Base-by-base conservation (phyloP, 2,113 vertebrate species). In the Bubo bubo region DNA sequence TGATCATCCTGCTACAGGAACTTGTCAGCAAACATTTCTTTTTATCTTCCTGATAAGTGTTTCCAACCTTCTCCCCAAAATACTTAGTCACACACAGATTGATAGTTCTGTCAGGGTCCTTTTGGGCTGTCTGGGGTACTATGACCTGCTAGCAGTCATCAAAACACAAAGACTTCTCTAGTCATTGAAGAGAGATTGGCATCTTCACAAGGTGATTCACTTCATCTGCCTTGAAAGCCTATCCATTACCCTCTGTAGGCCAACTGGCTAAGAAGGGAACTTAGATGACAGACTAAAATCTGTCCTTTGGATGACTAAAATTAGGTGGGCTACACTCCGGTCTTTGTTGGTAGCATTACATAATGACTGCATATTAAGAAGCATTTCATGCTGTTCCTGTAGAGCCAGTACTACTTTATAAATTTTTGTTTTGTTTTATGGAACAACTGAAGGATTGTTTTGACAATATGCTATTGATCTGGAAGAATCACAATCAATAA, bases 401-500 rank as follows among this genome's bases (percentile, higher is more conserved):
- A 70, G 19, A 91, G 22, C 12, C 45, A 70, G 75, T 73, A 60
- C 21, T 67, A 37, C 24, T 84, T 93, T 75, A 90, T 93, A 39
- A 94, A 14, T 62, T 79, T 95, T 47, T 53, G 14, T 74, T 95
- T 64, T 90, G 84, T 63, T 93, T 59, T 92, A 47, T 72, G 30
- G 47, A 91, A 80, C 43, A 93, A 50, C 64, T 84, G 70, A 94
- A 97, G 80, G 47, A 83, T 90, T 91, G 43, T 94, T 93, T 95
- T 95, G 77, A 95, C 88, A 84, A 92, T 90, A 75, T 75, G 32
- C 9, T 96, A 95, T 97, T 92, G 94, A 97, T 90, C 52, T 86
- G 37, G 68, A 84, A 86, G 91, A 94, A 97, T 91, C 50, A 94
- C 87, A 85, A 82, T 98, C 93, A 80, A 93, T 97, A 95, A 71